Conservation (phyloP, 2,113 vertebrate genomes). For the Calcarius ornatus region DNA sequence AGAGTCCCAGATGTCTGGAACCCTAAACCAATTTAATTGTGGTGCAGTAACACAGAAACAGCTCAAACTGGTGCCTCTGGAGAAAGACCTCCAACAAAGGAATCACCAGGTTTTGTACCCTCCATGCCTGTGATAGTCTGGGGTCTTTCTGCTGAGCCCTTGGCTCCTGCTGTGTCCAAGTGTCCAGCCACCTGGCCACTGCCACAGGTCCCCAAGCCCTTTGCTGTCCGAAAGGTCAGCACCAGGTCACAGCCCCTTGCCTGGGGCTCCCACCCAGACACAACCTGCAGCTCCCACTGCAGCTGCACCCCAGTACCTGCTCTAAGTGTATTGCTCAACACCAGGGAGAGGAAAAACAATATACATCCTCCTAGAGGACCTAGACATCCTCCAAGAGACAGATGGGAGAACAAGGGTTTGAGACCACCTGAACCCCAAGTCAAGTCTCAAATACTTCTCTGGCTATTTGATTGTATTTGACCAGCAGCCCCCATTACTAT, state of each 20-base stretch:
- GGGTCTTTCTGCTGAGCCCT: neutral
- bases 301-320: neutral
- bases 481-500: neutral
- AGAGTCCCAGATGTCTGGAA: neutral
- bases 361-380: neutral
- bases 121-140: neutral
- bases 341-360: neutral
- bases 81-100: neutral
- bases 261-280: neutral
- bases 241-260: neutral
- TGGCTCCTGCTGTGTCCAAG: neutral
- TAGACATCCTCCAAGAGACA: neutral
- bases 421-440: neutral
- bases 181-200: accelerated
- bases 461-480: neutral
- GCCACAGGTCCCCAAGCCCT: neutral
- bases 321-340: neutral
- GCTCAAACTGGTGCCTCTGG: accelerated
- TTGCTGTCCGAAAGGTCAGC: neutral
- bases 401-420: neutral
- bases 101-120: neutral
- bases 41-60: neutral
- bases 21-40: neutral
- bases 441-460: neutral
- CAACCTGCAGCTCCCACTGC: neutral